Percentiles rank a stretch among this genome's conserved stretches.
Evolutionary conservation across 2,888 invertebrate species (phyloP).

Genomic region (Herminia tarsipennalis): DNA sequence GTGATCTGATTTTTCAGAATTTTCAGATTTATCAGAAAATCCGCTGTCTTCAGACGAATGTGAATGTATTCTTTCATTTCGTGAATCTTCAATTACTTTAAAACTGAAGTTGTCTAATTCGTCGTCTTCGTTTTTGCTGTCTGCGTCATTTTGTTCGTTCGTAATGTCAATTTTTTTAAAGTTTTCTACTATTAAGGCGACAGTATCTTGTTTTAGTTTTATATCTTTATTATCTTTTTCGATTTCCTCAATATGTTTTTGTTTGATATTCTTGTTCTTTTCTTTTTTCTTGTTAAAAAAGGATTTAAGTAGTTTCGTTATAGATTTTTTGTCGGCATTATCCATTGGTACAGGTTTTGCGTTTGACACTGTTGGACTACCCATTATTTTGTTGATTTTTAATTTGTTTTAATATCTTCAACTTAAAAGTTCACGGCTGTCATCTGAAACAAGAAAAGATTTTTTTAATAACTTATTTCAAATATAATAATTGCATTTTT

Average conservation of each 20-base stretch:
- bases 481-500: background rate
- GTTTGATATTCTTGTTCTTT: slow-evolving; percentile 41
- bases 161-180: slow-evolving; percentile 46
- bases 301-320: slow-evolving; percentile 49
- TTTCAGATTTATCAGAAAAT: slow-evolving; percentile 54
- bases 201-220: slow-evolving; percentile 26
- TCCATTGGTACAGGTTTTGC: slow-evolving; percentile 59
- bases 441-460: slow-evolving; percentile 36
- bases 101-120: slow-evolving; percentile 61
- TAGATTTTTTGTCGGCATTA: slow-evolving; percentile 57
- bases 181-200: slow-evolving; percentile 51
- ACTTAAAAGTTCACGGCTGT: background rate
- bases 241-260: slow-evolving; percentile 4
- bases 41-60: slow-evolving; percentile 75
- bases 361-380: slow-evolving; percentile 55
- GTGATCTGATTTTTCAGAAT: slow-evolving; percentile 12
- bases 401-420: slow-evolving; percentile 6
- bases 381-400: slow-evolving; percentile 57
- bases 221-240: slow-evolving; percentile 9
- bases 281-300: slow-evolving; percentile 46
- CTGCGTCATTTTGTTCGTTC: slow-evolving; percentile 22
- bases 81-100: slow-evolving; percentile 58
- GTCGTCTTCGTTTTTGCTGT: slow-evolving; percentile 50
- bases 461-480: background rate
- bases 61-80: slow-evolving; percentile 58